phyloP scores from a whole-genome alignment of 2,888 invertebrate genomes.

The Teleogryllus oceanicus region DNA sequence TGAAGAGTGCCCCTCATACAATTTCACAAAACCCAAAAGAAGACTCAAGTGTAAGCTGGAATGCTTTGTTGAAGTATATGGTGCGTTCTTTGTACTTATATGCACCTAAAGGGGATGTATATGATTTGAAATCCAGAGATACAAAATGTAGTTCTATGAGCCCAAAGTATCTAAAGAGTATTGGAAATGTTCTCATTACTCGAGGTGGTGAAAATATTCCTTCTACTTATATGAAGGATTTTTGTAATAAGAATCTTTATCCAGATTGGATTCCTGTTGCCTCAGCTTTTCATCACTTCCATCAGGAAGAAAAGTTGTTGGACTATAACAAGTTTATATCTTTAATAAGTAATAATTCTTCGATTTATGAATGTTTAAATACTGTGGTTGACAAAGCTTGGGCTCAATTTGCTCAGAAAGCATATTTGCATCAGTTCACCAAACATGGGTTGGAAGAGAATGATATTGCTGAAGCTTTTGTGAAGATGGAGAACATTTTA shows the following conservation, averaged over 20 bases:
- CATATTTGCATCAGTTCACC: slow-evolving; percentile 54
- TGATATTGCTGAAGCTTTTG: slow-evolving; percentile 52
- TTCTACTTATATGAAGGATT: slow-evolving; percentile 38
- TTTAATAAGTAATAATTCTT: slow-evolving; percentile 50
- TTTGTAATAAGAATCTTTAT: slow-evolving; percentile 46
- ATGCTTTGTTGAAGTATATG: slow-evolving; percentile 43
- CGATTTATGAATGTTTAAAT: slow-evolving; percentile 47
- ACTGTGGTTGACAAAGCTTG: slow-evolving; percentile 49
- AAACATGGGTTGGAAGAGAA: slow-evolving; percentile 51
- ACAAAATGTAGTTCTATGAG: slow-evolving; percentile 25
- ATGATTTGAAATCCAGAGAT: slow-evolving; percentile 41
- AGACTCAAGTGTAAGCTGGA: slow-evolving; percentile 49
- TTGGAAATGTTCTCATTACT: slow-evolving; percentile 49
- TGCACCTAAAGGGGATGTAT: slow-evolving; percentile 36
- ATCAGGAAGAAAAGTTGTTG: slow-evolving; percentile 46
- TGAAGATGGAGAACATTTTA: slow-evolving; percentile 50
- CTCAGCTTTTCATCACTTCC: slow-evolving; percentile 45
- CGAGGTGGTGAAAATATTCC: slow-evolving; percentile 43
- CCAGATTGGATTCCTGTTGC: slow-evolving; percentile 46
- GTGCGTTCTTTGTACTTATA: slow-evolving; percentile 43
- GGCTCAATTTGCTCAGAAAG: slow-evolving; percentile 50
- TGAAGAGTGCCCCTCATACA: slow-evolving; percentile 49
- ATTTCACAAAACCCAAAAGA: slow-evolving; percentile 42
- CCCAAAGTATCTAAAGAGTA: slow-evolving; percentile 37
- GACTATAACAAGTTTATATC: slow-evolving; percentile 49